Conservation (phyloP, 2,113 vertebrate genomes). For the Dasypus novemcinctus region DNA sequence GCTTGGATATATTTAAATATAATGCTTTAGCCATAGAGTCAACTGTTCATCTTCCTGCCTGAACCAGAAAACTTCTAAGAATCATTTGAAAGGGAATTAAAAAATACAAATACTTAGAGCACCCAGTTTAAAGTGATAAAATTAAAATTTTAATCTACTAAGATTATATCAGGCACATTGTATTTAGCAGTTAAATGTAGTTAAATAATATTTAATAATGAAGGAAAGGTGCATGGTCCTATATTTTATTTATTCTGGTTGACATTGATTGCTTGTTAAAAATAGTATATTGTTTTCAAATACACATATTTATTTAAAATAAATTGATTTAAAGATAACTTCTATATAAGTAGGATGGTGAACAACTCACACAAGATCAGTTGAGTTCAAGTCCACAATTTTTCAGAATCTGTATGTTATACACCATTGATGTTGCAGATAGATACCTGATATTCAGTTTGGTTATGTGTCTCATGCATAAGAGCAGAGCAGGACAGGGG, state of each 20-base stretch:
- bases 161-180: neutral
- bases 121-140: neutral
- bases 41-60: neutral
- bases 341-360: neutral
- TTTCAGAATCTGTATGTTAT: neutral
- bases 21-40: neutral
- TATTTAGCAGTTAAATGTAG: neutral
- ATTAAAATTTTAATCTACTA: neutral
- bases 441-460: neutral
- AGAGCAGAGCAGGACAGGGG: neutral
- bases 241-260: neutral
- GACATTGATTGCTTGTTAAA: too few species aligned
- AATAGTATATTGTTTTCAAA: neutral
- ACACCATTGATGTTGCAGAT: neutral
- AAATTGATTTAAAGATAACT: neutral
- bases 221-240: neutral
- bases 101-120: neutral
- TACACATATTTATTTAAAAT: neutral
- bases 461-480: neutral
- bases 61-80: neutral
- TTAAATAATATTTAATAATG: neutral
- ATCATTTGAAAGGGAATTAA: too few species aligned
- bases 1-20: neutral
- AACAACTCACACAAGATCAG: neutral
- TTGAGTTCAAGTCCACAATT: neutral